A percentile compares a stretch with the other conserved stretches of the same genome.
Conservation (phyloP, 2,113 vertebrate genomes). For the Microtus ochrogaster region DNA sequence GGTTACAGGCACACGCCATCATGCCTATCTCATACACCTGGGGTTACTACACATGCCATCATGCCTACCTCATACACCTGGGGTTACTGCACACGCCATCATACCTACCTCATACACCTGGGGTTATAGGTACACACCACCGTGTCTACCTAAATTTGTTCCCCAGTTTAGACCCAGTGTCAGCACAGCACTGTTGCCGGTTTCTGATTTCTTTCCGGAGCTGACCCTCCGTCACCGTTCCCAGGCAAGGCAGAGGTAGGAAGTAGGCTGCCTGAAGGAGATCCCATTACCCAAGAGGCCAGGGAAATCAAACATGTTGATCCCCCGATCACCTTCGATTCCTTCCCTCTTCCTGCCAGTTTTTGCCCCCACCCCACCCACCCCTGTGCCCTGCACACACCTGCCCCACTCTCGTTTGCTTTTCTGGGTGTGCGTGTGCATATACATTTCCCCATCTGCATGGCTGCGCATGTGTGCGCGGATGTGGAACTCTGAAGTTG, state of each 20-base stretch:
- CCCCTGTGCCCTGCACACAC: not conserved
- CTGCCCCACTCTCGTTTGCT: not conserved
- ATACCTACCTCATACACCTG: no score
- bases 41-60: no score
- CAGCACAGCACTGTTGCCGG: no score
- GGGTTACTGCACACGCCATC: no score
- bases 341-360: not conserved
- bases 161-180: not conserved
- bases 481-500: not conserved
- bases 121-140: no score
- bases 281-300: not conserved
- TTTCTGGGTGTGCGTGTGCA: not conserved
- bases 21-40: no score
- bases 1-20: not conserved
- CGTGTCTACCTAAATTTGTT: no score
- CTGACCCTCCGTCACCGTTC: no score
- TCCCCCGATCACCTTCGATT: rapidly evolving
- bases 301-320: not conserved
- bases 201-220: not conserved
- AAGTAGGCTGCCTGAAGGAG: not conserved
- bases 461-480: not conserved
- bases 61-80: no score
- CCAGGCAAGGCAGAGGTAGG: not conserved
- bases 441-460: not conserved
- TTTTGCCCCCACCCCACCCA: not conserved